Evolutionary conservation across 2,888 invertebrate species (phyloP), one percentile per base, ranked within the genome.

Genomic region (Nowickia ferox): DNA sequence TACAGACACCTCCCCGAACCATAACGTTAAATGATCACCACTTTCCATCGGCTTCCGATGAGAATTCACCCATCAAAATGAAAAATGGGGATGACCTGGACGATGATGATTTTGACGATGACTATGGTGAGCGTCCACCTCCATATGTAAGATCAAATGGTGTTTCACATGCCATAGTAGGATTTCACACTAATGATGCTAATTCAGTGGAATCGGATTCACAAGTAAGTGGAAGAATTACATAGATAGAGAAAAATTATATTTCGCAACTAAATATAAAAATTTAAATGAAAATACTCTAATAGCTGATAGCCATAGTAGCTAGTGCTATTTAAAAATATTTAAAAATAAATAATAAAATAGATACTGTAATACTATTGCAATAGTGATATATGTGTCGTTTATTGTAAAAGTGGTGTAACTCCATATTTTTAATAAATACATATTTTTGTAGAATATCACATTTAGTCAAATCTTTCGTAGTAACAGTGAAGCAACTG

Each of bases 1-100:
- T 98, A 66, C 95, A 96, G 93, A 98, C 98, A 22, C 98, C 98
- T 6, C 98, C 98, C 13, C 94, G 97, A 89, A 95, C 96, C 22
- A 95, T 98, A 75, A 98, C 97, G 13, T 94, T 98, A 76, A 96
- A 97, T 89, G 96, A 96, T 90, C 97, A 97, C 91, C 96, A 96
- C 87, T 97, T 97, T 90, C 97, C 97, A 51, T 94, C 96, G 40
- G 95, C 95, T 86, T 94, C 95, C 88, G 95, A 95, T 88, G 91
- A 93, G 53, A 92, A 88, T 59, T 91, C 92, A 9, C 91, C 92
- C 2, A 88, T 88, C 5, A 76, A 65, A 42, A 78, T 84, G 38
- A 89, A 88, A 44, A 89, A 89, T 3, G 79, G 77, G 9, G 61
- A 68, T 61, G 81, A 86, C 19, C 72, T 78, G 38, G 72, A 84